phyloP scores from a whole-genome alignment of 2,113 vertebrate genomes.

The Erinaceus europaeus region DNA sequence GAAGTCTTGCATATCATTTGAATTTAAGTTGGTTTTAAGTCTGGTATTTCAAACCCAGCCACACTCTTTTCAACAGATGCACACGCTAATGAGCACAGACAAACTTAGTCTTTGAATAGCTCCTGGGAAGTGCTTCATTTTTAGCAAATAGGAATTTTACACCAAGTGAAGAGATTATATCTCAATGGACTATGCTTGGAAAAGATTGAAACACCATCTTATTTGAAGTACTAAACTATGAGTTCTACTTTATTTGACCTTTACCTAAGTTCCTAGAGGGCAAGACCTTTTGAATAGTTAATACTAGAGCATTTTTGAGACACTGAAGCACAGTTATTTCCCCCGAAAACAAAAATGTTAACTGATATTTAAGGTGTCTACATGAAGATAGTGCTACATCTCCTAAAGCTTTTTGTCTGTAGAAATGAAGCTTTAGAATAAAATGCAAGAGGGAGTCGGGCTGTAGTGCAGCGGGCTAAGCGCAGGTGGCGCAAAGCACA shows the following conservation, averaged over 20 bases:
- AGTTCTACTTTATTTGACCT: slow-evolving; percentile 57
- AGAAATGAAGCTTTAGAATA: slow-evolving; percentile 18
- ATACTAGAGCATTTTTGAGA: not conserved
- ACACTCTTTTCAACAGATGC: not conserved
- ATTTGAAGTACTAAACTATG: slow-evolving; percentile 18
- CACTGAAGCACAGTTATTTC: too few species aligned
- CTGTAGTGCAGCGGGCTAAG: too few species aligned
- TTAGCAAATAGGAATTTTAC: slow-evolving; percentile 22
- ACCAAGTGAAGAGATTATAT: slow-evolving; percentile 31
- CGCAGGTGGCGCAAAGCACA: too few species aligned
- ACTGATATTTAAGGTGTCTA: not conserved
- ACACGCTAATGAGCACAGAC: not conserved
- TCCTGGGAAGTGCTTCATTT: slow-evolving; percentile 12
- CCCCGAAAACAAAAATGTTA: too few species aligned
- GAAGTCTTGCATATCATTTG: not conserved
- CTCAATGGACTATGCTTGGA: slow-evolving; percentile 3
- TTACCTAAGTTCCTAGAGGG: not conserved
- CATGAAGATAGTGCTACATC: not conserved
- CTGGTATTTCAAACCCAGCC: not conserved
- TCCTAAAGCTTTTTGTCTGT: not conserved
- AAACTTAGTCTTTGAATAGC: not conserved
- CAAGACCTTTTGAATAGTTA: slow-evolving; percentile 22
- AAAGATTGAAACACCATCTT: slow-evolving; percentile 1
- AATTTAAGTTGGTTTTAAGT: not conserved
- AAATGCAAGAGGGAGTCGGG: too few species aligned